phyloP scores from a whole-genome alignment of 2,113 vertebrate species.

The Marmota flaviventris region DNA sequence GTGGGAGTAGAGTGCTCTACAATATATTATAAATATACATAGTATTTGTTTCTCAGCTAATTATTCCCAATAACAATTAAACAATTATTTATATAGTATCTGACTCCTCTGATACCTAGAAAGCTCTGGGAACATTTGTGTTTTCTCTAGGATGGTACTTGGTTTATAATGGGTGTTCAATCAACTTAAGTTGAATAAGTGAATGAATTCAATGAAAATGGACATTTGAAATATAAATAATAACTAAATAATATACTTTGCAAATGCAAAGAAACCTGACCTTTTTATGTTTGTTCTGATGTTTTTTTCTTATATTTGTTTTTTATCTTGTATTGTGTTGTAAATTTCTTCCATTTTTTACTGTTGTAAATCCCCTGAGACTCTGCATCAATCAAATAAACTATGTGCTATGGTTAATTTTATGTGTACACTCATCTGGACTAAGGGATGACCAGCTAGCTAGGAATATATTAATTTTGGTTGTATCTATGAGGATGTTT shows the following conservation, averaged over 20 bases:
- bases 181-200: slow-evolving; percentile 28
- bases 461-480: neutral
- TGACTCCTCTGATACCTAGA: neutral
- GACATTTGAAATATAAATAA: neutral
- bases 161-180: neutral
- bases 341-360: slow-evolving; percentile 30
- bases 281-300: neutral
- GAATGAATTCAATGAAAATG: slow-evolving; percentile 34
- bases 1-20: neutral
- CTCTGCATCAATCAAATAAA: neutral
- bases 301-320: neutral
- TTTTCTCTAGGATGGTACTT: neutral
- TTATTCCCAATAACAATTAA: neutral
- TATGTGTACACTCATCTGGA: neutral
- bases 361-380: neutral
- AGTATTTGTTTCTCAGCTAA: neutral
- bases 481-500: neutral
- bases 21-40: neutral
- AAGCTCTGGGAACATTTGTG: neutral
- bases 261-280: neutral
- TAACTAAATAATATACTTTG: neutral
- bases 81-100: neutral
- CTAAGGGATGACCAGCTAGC: neutral
- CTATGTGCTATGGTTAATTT: neutral
- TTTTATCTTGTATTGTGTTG: neutral